A percentile compares a stretch with the other conserved stretches of the same genome.
Evolutionary conservation across 2,888 invertebrate genomes (phyloP).

Genomic region (Pristionchus fissidentatus): DNA sequence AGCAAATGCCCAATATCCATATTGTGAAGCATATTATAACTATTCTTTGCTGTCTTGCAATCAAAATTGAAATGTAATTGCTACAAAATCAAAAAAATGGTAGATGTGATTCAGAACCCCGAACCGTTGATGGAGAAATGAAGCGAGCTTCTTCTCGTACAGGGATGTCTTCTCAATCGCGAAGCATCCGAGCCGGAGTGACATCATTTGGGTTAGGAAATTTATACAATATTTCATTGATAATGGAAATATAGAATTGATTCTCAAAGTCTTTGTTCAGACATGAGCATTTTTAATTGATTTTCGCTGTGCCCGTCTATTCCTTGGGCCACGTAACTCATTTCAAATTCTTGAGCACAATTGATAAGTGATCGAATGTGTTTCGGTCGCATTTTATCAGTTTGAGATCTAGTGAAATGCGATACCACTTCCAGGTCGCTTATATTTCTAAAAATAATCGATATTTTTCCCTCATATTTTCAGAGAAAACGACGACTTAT

Average conservation of each 20-base stretch:
- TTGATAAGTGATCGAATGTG: not conserved
- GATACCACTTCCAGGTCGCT: no score
- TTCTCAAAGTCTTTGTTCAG: not conserved
- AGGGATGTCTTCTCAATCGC: constrained; percentile 3
- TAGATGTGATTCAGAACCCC: not conserved
- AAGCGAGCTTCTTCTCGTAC: not conserved
- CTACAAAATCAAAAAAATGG: not conserved
- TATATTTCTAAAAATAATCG: no score
- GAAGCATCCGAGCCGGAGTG: not conserved
- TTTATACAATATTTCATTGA: no score
- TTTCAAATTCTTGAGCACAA: no score
- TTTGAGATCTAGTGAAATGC: no score
- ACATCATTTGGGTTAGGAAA: not conserved
- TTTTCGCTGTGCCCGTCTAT: no score
- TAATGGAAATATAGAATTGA: not conserved
- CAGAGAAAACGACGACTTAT: not conserved
- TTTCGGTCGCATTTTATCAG: not conserved
- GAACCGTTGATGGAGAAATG: not conserved
- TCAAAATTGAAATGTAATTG: not conserved
- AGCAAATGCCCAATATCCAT: no score
- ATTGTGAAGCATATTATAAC: no score
- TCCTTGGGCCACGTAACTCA: no score
- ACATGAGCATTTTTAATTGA: no score
- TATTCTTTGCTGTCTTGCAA: no score
- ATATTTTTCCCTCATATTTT: not conserved